Evolutionary conservation across 2,797 vertebrate genomes (phyloP).

Genomic region (Diglossa cyanea): DNA sequence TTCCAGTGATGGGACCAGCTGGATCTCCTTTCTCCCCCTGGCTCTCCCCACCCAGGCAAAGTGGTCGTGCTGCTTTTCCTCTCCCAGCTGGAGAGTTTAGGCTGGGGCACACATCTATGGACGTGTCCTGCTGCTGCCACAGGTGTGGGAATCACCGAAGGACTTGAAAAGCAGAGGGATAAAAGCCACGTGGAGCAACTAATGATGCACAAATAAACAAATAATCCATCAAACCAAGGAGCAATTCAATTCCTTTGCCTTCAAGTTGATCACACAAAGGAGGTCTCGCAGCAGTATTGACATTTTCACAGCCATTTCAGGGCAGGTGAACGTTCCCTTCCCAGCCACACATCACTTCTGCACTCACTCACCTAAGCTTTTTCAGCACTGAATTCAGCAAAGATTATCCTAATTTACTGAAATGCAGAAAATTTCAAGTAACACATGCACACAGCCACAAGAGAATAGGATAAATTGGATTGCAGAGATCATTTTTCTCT

Average conservation of each 20-base stretch:
- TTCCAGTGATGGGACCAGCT: neutral
- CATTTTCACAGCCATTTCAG: neutral
- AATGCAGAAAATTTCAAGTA: neutral
- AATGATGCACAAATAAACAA: neutral
- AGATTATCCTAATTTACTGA: neutral
- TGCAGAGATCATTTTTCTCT: neutral
- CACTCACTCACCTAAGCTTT: neutral
- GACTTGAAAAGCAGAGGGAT: neutral
- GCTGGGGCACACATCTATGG: neutral
- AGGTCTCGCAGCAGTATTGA: neutral
- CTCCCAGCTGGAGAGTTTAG: neutral
- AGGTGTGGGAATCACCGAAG: neutral
- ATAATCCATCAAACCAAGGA: neutral
- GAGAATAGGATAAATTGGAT: neutral
- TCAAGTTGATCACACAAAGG: neutral
- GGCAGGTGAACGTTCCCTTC: neutral
- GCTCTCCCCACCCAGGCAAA: neutral
- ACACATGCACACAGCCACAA: neutral
- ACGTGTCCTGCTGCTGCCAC: neutral
- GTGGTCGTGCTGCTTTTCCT: neutral
- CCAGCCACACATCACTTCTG: neutral
- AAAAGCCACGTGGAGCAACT: neutral
- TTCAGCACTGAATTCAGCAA: neutral
- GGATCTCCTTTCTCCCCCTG: neutral
- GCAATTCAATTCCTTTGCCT: neutral